phyloP scores from a whole-genome alignment of 35 echinoderm and acorn worm genomes.

The Apostichopus parvimensis region DNA sequence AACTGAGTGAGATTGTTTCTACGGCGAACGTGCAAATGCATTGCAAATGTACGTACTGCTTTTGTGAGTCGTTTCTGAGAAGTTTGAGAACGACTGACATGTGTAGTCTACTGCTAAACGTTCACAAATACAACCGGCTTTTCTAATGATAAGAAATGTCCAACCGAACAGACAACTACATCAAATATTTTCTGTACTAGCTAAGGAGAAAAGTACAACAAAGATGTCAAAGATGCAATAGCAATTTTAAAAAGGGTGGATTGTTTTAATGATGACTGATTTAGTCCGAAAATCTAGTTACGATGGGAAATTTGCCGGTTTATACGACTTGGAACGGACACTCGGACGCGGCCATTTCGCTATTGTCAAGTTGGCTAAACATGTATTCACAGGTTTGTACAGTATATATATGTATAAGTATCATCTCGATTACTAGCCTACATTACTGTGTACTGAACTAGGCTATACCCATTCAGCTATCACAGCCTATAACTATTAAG shows the following conservation, averaged over 20 bases:
- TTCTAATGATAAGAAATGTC: background rate
- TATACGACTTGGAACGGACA: conserved; percentile 95
- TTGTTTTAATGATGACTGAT: conserved; percentile 79
- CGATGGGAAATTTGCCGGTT: conserved; percentile 96
- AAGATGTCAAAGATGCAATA: conserved; percentile 46
- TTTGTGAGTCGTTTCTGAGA: background rate
- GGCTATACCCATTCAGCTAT: background rate
- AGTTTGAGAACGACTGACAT: background rate
- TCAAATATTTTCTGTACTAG: background rate
- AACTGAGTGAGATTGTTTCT: too few relatives aligned
- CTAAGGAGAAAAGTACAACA: background rate
- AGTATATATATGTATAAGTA: too few relatives aligned
- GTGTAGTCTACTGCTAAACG: background rate
- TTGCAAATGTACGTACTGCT: too few relatives aligned
- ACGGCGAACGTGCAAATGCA: too few relatives aligned
- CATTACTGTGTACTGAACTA: background rate
- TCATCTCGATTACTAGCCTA: too few relatives aligned
- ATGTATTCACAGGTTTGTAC: conserved; percentile 82
- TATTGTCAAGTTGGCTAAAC: conserved; percentile 94
- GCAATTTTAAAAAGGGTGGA: background rate
- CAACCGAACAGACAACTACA: background rate
- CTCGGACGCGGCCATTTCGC: conserved; percentile 98
- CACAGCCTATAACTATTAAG: background rate
- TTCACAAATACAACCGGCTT: background rate
- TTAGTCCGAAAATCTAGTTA: conserved; percentile 68